Evolutionary conservation across 2,888 invertebrate species (phyloP), one percentile per base, ranked within the genome.

Genomic region (Nomada ferruginata): DNA sequence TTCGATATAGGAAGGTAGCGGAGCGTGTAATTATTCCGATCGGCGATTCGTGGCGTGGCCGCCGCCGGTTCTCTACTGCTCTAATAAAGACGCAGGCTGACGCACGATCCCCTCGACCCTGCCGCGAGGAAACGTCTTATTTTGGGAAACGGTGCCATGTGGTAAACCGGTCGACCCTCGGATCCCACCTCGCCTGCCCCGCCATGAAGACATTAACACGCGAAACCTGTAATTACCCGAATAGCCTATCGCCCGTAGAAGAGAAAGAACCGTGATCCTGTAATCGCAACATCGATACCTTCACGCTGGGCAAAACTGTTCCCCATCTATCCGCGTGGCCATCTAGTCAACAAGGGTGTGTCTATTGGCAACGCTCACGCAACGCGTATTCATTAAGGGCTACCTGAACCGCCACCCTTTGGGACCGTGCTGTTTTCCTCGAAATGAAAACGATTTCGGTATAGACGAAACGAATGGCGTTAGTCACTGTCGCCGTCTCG

Each of bases 171-270:
- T 88, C 82, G 84, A 64, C 36, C 20, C 57, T 77, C 78, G 73
- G 78, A 79, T 80, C 52, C 63, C 59, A 63, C 82, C 68, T 69
- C n/a, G 55, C 44, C 36, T 20, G 18, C 76, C 52, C 74, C 86
- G 76, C 76, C 85, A 91, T 91, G 86, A 91, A 91, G 91, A 89
- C 91, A 89, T 91, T 90, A 91, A 89, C 91, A 89, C 89, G 90
- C 90, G 86, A 91, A 87, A 83, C 87, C 84, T 79, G 83, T 90
- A 90, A 91, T 91, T 90, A 90, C 85, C 84, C 69, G 53, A 44
- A 74, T 77, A 64, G 79, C 73, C 75, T 59, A 76, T 72, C 73
- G 74, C 53, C n/a, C 57, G 23, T 13, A n/a, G 36, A 13, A 29
- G 64, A 44, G 57, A 60, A 65, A 50, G 52, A 50, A 42, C 15